phyloP scores from a whole-genome alignment of 1,140 invertebrate species.

The Cyphomyrmex costatus region DNA sequence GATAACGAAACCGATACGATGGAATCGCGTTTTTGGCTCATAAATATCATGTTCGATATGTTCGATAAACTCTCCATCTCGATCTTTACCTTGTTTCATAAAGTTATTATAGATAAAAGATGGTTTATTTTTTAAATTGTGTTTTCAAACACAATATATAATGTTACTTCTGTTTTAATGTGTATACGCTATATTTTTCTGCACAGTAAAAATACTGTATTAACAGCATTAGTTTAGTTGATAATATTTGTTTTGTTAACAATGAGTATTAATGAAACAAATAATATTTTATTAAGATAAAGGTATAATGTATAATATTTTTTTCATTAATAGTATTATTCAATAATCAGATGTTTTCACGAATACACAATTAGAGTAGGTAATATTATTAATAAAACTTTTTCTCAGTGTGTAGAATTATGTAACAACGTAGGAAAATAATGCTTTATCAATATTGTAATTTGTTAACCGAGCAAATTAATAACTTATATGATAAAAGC shows the following conservation, averaged over 20 bases:
- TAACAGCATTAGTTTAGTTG: too few relatives aligned
- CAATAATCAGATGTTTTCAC: too few relatives aligned
- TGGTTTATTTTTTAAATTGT: not conserved
- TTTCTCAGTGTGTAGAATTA: not conserved
- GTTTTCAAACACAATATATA: not conserved
- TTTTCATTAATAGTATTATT: too few relatives aligned
- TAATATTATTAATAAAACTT: too few relatives aligned
- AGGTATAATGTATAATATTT: too few relatives aligned
- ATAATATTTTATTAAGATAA: too few relatives aligned
- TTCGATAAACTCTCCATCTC: not conserved
- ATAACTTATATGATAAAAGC: not conserved
- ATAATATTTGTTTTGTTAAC: too few relatives aligned
- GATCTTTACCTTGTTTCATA: not conserved
- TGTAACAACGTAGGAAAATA: not conserved
- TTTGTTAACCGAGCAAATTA: not conserved
- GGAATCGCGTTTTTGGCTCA: not conserved
- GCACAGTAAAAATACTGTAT: too few relatives aligned
- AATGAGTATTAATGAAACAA: too few relatives aligned
- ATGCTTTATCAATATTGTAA: not conserved
- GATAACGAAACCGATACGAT: conserved; percentile 26
- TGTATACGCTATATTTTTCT: not conserved
- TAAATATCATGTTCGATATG: conserved; percentile 5
- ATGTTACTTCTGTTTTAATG: not conserved
- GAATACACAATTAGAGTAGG: too few relatives aligned
- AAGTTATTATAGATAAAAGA: too few relatives aligned